These are phyloP conservation scores for Hemiprocne comata DNA, from an alignment of 2,113 vertebrate genomes.

Conservation along the genomic window DNA sequence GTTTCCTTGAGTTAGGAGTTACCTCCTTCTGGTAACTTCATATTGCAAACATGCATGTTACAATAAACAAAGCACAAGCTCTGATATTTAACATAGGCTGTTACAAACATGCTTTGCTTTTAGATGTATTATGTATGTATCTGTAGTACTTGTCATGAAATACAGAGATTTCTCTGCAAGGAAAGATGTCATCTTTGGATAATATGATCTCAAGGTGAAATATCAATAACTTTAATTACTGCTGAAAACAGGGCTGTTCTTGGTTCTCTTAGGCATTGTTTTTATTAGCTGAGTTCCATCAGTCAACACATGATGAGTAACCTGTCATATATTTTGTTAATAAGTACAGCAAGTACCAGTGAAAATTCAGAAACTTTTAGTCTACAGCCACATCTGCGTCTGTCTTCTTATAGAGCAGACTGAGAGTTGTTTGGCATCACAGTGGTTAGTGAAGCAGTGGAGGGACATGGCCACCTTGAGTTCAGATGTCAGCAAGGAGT, in stretches of 20 bases:
- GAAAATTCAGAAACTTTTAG: neutral
- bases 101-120: neutral
- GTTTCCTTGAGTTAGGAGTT: neutral
- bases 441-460: neutral
- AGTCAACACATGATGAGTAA: neutral
- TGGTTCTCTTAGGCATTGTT: neutral
- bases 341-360: neutral
- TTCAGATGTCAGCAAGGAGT: neutral
- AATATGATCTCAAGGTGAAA: neutral
- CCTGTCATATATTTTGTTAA: neutral
- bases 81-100: neutral
- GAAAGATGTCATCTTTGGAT: neutral
- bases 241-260: neutral
- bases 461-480: neutral
- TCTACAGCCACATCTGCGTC: neutral
- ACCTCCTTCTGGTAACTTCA: neutral
- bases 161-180: neutral
- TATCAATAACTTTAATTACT: neutral
- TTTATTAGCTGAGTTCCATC: neutral
- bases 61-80: neutral
- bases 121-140: neutral
- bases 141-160: neutral
- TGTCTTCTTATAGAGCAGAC: neutral
- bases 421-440: neutral
- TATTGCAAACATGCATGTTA: accelerated